Base-by-base conservation (phyloP, 2,113 vertebrate genomes). In the western clawed frog (Xenopus tropicalis) region DNA sequence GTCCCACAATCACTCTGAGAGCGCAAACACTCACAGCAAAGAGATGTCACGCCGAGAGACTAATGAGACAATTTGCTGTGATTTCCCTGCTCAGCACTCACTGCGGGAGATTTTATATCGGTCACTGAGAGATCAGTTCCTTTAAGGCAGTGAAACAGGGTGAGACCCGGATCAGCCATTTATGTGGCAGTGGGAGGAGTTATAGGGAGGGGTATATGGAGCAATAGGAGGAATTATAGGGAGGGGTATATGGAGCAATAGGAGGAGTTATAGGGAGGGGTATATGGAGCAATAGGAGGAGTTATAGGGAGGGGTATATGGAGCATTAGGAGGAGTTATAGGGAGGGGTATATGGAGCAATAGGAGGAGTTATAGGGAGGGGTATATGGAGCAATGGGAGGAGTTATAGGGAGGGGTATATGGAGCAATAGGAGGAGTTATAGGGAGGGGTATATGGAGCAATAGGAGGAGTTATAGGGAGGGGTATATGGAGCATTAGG, bases 61-160 rank as follows among this genome's bases (percentile, higher is more conserved):
- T 66, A 73, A 73, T 61, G 56, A 59, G 20, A 70, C 37, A 61
- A 16, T 61, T 70, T 61, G 29, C 37, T 68, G 23, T 54, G 48
- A 5, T n/a, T 20, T 17, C 29, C 29, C 6, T 8, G 29, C 5
- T 37, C 29, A 37, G 29, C 29, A 37, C 29, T 37, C 2, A 37
- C 29, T 37, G 29, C 29, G 6, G 29, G 29, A 37, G 29, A 37
- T 37, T 37, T 37, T 37, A 37, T 5, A 37, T 37, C 10, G 29
- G 29, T 37, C 29, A 37, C 6, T 37, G 10, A 37, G 29, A 37
- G 10, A 37, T 37, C 29, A 3, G 29, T 37, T 8, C 6, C 29
- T 37, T 1, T 37, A 37, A 2, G 29, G 29, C 6, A 37, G 10
- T 37, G 6, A 5, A 37, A 56, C 48, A 37, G 11, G 3, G 17